Base-by-base conservation (phyloP, 1,140 invertebrate species). In the Neocloeon triangulifer region DNA sequence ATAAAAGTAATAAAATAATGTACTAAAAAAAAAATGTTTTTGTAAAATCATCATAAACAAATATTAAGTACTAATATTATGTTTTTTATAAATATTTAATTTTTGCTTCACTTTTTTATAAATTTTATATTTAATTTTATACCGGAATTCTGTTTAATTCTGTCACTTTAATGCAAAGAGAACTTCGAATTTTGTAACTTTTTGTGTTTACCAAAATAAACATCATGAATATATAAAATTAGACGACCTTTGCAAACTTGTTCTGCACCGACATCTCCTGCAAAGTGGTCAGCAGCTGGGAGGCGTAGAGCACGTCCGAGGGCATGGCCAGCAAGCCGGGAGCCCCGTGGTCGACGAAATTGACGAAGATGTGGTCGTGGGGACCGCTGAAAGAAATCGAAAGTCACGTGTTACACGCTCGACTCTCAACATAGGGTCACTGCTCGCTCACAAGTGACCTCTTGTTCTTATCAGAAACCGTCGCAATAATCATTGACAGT, bases 331-430 rank as follows among this genome's bases (percentile, higher is more conserved):
- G 44, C 19, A 70, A 31, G 15, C 65, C 64, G 13, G 58, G 55
- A 13, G 56, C 64, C 22, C 69, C 69, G 46, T 73, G 70, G 45
- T 73, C 70, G 32, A 61, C 59, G 54, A 71, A 71, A 42, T 67
- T 66, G 4, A 72, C 56, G 51, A 72, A 72, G 19, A 72, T 45
- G 39, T 65, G 51, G 43, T 70, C 64, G 41, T 65, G 54, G 14
- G 61, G 55, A 14, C 57, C 61, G 51, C 64, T 69, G 39, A 19
- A 50, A 47, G 39, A 13, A 18, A 12, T 29, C 9, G 12, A 33
- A 39, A 39, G 28, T 5, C 20, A 22, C 22, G 16, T 19, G 10
- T 37, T 20, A 25, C 20, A 21, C 28, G 39, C 9, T 13, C 2
- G 14, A 32, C 16, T 16, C 16, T 17, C 12, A 9, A 19, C 17